phyloP scores from a whole-genome alignment of 2,888 invertebrate species.

The Salticus scenicus region DNA sequence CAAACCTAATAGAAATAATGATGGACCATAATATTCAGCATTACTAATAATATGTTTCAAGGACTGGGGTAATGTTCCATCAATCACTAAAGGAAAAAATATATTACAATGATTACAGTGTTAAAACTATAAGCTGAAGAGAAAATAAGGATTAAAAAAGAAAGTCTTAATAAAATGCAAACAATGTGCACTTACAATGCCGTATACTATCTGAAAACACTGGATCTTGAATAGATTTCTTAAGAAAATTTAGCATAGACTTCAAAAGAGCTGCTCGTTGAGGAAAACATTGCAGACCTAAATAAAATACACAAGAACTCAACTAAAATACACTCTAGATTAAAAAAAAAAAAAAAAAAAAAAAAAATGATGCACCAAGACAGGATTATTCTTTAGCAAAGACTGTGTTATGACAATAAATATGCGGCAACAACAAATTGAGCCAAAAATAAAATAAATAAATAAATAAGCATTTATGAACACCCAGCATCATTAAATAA shows the following conservation, averaged over 20 bases:
- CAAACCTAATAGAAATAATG: slow-evolving; percentile 84
- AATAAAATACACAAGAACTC: too few species aligned
- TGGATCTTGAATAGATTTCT: slow-evolving; percentile 87
- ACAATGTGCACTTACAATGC: slow-evolving; percentile 77
- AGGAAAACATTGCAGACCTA: slow-evolving; percentile 81
- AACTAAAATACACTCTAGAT: too few species aligned
- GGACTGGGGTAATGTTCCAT: slow-evolving; percentile 86
- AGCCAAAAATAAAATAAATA: too few species aligned
- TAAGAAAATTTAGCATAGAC: slow-evolving; percentile 90
- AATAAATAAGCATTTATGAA: too few species aligned
- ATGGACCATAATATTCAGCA: slow-evolving; percentile 91
- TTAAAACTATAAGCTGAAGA: background rate
- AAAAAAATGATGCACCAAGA: too few species aligned
- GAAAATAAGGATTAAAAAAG: background rate
- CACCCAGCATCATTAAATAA: too few species aligned
- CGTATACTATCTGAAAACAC: slow-evolving; percentile 87
- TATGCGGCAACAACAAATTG: too few species aligned
- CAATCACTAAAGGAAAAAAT: slow-evolving; percentile 81
- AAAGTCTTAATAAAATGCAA: background rate
- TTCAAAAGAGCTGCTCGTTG: slow-evolving; percentile 89
- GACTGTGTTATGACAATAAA: too few species aligned
- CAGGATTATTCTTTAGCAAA: too few species aligned
- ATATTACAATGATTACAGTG: background rate
- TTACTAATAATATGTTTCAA: slow-evolving; percentile 88
- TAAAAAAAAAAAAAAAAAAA: too few species aligned